Conservation (phyloP, 1,140 invertebrate genomes). For the Anagrus nilaparvatae region DNA sequence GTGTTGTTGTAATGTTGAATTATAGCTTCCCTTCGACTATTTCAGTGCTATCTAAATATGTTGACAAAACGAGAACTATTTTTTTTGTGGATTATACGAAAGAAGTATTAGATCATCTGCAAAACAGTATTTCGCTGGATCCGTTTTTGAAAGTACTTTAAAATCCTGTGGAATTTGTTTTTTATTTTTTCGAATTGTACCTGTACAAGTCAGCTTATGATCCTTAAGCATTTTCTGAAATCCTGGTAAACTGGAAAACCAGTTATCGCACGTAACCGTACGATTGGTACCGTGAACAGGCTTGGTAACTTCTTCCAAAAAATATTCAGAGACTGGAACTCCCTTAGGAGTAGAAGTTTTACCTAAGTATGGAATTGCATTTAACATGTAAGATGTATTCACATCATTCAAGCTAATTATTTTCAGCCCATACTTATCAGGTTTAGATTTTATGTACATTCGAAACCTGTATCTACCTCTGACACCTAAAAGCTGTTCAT, state of each 20-base stretch:
- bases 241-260: slow-evolving; percentile 33
- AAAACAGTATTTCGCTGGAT: no score
- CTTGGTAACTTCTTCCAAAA: slow-evolving; percentile 20
- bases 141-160: slow-evolving; percentile 2
- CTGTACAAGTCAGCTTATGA: slow-evolving; percentile 30
- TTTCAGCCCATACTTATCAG: slow-evolving; percentile 24
- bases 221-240: slow-evolving; percentile 24
- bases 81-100: no score
- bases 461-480: slow-evolving; percentile 32
- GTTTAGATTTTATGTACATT: slow-evolving; percentile 40
- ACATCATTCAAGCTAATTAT: slow-evolving; percentile 9
- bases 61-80: no score
- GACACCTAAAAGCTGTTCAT: slow-evolving; percentile 36
- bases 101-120: no score
- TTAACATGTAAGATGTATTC: slow-evolving; percentile 8
- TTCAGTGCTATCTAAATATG: no score
- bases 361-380: slow-evolving; percentile 7
- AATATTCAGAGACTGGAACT: slow-evolving; percentile 4
- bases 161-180: slow-evolving; percentile 29
- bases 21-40: no score
- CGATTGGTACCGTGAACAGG: slow-evolving; percentile 24
- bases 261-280: slow-evolving; percentile 33
- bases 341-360: no score
- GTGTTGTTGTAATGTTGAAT: no score
- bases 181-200: slow-evolving; percentile 41